Percentiles rank a stretch among this genome's conserved stretches.
Evolutionary conservation across 2,888 invertebrate species (phyloP).

Genomic region (Chalcosyrphus nemorum): DNA sequence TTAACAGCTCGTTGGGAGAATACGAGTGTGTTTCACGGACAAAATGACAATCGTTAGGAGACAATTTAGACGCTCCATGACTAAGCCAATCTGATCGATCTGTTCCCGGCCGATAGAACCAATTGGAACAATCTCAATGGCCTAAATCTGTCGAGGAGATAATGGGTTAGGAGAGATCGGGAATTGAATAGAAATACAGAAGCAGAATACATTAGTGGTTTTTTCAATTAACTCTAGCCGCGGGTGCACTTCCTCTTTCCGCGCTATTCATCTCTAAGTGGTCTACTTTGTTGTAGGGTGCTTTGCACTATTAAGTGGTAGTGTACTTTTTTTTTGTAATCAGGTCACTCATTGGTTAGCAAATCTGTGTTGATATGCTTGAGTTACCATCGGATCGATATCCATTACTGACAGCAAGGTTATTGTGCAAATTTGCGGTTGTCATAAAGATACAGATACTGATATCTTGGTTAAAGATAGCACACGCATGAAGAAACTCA

Average conservation of each 20-base stretch:
- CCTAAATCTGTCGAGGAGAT: not conserved
- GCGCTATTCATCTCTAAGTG: constrained; percentile 20
- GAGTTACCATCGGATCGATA: constrained; percentile 11
- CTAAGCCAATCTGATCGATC: constrained; percentile 12
- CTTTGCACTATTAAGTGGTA: constrained; percentile 25
- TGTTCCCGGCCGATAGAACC: not conserved
- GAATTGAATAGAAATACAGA: constrained; percentile 35
- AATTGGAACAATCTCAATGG: constrained; percentile 20
- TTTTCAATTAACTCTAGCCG: constrained; percentile 40
- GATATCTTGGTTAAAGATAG: constrained; percentile 12
- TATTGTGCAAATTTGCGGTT: constrained; percentile 32
- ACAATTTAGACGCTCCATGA: not conserved
- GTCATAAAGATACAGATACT: not conserved
- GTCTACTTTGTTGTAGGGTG: constrained; percentile 19
- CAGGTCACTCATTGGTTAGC: constrained; percentile 53
- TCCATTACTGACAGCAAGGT: constrained; percentile 24
- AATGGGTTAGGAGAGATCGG: not conserved
- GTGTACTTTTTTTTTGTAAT: constrained; percentile 19
- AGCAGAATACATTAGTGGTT: constrained; percentile 27
- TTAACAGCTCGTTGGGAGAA: not conserved
- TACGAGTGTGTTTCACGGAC: not conserved
- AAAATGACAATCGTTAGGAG: constrained; percentile 19
- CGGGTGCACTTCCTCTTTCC: constrained; percentile 44
- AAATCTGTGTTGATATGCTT: constrained; percentile 45
- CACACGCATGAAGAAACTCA: constrained; percentile 1